These are phyloP conservation scores for Schizotus pectinicornis DNA, from an alignment of 2,888 invertebrate genomes.

Conservation along the genomic window DNA sequence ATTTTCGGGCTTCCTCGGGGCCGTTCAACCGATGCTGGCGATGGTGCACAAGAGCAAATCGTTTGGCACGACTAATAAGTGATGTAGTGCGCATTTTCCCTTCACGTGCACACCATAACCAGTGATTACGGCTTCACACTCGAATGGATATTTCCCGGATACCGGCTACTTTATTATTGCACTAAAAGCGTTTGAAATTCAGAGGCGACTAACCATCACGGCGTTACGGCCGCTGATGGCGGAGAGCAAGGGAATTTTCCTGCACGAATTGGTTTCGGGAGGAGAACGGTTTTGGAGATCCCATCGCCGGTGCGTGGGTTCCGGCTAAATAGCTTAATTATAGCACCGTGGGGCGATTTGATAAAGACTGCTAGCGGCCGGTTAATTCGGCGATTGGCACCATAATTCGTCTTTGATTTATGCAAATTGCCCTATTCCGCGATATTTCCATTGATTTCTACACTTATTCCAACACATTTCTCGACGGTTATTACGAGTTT, in stretches of 20 bases:
- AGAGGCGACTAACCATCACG: slow-evolving; percentile 40
- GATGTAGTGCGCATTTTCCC: slow-evolving; percentile 42
- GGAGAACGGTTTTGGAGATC: slow-evolving; percentile 16
- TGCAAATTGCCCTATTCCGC: slow-evolving; percentile 16
- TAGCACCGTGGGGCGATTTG: slow-evolving; percentile 26
- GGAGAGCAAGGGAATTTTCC: neutral
- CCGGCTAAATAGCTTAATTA: slow-evolving; percentile 37
- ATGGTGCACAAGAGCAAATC: neutral
- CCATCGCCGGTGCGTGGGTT: slow-evolving; percentile 29
- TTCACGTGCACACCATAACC: slow-evolving; percentile 32
- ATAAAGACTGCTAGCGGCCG: slow-evolving; percentile 16
- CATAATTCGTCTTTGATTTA: slow-evolving; percentile 23
- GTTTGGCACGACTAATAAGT: slow-evolving; percentile 2
- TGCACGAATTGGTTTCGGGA: neutral
- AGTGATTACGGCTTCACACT: slow-evolving; percentile 49
- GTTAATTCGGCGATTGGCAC: slow-evolving; percentile 7
- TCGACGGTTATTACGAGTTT: no score
- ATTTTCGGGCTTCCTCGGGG: neutral
- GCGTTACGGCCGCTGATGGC: neutral
- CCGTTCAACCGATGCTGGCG: slow-evolving; percentile 12
- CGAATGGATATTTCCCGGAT: slow-evolving; percentile 53
- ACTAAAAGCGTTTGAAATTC: slow-evolving; percentile 44
- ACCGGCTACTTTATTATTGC: slow-evolving; percentile 47
- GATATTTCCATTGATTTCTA: slow-evolving; percentile 1
- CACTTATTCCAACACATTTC: slow-evolving; percentile 1